phyloP scores from a whole-genome alignment of 2,888 invertebrate genomes.

The Acanthoscelides obtectus region DNA sequence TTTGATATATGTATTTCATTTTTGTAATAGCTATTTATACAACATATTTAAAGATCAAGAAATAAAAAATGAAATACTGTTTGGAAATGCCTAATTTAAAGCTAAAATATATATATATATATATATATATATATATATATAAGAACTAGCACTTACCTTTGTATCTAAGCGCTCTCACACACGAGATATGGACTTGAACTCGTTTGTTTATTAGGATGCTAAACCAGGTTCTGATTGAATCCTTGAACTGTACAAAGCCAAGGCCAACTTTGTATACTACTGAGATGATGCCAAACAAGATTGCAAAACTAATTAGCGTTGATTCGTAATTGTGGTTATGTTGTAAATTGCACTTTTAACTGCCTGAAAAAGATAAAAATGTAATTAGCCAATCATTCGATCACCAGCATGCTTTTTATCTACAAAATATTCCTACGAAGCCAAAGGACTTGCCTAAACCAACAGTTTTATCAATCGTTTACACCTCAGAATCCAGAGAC shows the following conservation, averaged over 20 bases:
- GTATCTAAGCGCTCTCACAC: not conserved
- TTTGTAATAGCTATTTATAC: no score
- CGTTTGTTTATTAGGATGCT: not conserved
- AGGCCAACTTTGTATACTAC: not conserved
- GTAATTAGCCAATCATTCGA: not conserved
- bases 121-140: no score
- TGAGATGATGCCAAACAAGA: not conserved
- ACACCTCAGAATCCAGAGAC: not conserved
- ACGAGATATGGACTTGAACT: not conserved
- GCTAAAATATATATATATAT: no score
- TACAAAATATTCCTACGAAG: not conserved
- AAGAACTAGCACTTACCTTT: not conserved
- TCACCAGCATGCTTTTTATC: not conserved
- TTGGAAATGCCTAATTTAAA: no score
- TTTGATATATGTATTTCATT: no score
- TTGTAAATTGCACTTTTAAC: no score
- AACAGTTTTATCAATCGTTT: not conserved
- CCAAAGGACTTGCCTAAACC: not conserved
- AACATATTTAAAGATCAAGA: no score
- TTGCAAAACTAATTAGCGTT: not conserved
- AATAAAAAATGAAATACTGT: no score
- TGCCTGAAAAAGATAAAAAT: not conserved
- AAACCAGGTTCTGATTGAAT: not conserved
- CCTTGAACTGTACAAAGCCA: conserved; percentile 4
- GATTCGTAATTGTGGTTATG: not conserved